Evolutionary conservation across 2,797 vertebrate species (phyloP), one percentile per base, ranked within the genome.

Genomic region (Cuculus canorus): DNA sequence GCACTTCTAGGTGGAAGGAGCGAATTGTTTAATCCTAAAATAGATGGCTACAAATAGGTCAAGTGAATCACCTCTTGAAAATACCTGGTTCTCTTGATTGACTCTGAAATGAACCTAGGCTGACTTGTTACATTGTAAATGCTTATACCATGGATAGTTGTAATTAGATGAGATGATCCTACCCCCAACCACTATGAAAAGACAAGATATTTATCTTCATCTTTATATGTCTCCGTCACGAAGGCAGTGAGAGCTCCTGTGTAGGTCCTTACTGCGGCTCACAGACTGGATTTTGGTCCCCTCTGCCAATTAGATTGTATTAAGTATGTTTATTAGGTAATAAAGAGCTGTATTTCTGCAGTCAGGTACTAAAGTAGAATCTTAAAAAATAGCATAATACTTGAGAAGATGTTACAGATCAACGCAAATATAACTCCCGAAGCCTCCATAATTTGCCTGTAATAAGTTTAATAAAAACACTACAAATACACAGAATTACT

Each of bases 31-130:
- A 2, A 2, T 90, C 27, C 54, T 86, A 72, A 93, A 95, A 93
- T 81, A 92, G 76, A 39, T 69, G 54, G 41, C 61, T 81, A 78
- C 82, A 96, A 90, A 83, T 69, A 94, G 93, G 87, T 93, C 94
- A 91, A 91, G 57, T 90, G 61, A 95, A 88, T 91, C 57, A 76
- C 22, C 81, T 94, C 39, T 87, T 91, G 82, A 69, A 91, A 91
- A 91, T 69, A 61, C 47, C 59, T 91, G 18, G 37, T 83, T 92
- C 57, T 91, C 54, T 65, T 10, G 6, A n/a, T 33, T 4, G 1
- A 25, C 69, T 92, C 37, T 35, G 63, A 90, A 90, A 81, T 27
- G 22, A 86, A 54, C 50, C 33, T 50, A 23, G 32, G 24, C 14
- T 86, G 37, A 43, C 17, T 86, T 0, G 4, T 66, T 86, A 70